Evolutionary conservation across 53 echinoderm and acorn worm species (phyloP).

Genomic region (Echinometra lucunter): DNA sequence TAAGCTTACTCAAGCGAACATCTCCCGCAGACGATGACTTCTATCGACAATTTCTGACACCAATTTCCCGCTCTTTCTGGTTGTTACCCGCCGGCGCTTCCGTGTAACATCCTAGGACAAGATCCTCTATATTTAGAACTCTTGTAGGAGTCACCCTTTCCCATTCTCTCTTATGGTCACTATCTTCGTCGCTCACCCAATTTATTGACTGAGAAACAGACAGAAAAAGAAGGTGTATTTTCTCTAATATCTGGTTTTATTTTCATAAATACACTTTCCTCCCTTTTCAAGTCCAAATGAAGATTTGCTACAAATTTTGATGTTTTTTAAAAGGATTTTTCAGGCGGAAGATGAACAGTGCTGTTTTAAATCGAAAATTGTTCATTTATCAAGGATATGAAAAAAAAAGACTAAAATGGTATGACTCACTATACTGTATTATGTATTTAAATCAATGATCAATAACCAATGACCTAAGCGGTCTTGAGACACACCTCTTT

Average conservation of each 20-base stretch:
- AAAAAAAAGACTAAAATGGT: too few species aligned
- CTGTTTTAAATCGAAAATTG: too few species aligned
- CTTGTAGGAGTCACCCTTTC: background rate
- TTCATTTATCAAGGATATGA: background rate
- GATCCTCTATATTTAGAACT: background rate
- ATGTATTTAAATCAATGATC: background rate
- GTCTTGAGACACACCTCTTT: conserved; percentile 24
- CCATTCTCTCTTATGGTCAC: background rate
- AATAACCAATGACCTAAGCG: background rate
- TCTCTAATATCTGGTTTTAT: background rate
- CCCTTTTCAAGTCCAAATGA: background rate
- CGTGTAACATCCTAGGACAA: background rate
- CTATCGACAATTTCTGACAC: conserved; percentile 11
- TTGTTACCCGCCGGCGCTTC: background rate
- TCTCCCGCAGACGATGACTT: conserved; percentile 15
- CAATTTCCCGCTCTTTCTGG: conserved; percentile 26
- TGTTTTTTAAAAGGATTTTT: background rate
- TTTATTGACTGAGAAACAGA: background rate
- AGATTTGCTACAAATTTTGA: background rate
- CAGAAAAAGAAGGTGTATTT: background rate
- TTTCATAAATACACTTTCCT: background rate
- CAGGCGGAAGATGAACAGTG: too few species aligned
- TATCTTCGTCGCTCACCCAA: background rate
- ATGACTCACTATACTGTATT: too few species aligned
- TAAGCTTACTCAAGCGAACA: conserved; percentile 6